Evolutionary conservation across 2,113 vertebrate species (phyloP), one percentile per base, ranked within the genome.

Genomic region (Pachyramphus minor): DNA sequence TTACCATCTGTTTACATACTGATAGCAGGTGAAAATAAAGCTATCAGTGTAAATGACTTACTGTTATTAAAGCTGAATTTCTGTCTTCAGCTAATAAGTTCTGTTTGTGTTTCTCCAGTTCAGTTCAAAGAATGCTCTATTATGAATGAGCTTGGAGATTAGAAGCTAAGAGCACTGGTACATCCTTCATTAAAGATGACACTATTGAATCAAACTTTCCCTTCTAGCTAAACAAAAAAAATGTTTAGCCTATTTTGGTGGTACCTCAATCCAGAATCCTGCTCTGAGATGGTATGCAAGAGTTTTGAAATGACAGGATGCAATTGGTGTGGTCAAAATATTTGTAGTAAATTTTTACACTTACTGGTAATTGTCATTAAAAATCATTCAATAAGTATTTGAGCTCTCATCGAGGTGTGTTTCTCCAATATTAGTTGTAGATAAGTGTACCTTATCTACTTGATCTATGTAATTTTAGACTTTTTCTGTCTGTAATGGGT

Each of bases 11-110:
- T 92, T 95, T 95, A 87, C 80, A 67, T 86, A 79, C 64, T 84
- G 89, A 89, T 84, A 95, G 89, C 76, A 93, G 76, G 59, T 95
- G 94, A 76, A 95, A 95, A 95, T 78, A 84, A 91, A 97, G 86
- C 94, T 59, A 84, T 95, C 83, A 63, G 24, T 74, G 73, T 23
- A 52, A 90, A 86, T 93, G 64, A 84, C 72, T 93, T 80, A 39
- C 9, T 93, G 78, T 68, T 90, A 90, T 90, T 95, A 90, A 77
- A 95, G 89, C 64, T 81, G 86, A 87, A 67, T 92, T 89, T 59
- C 45, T 79, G 41, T 59, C 89, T 90, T 74, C 76, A 75, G 63
- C 45, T 94, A 71, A 18, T 62, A 90, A 80, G 35, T 87, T 89
- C 33, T 94, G 80, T 84, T 95, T 94, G 76, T 78, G 21, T 88